Conservation (phyloP, 1,140 invertebrate species). For the Ceratosolen fusciceps region DNA sequence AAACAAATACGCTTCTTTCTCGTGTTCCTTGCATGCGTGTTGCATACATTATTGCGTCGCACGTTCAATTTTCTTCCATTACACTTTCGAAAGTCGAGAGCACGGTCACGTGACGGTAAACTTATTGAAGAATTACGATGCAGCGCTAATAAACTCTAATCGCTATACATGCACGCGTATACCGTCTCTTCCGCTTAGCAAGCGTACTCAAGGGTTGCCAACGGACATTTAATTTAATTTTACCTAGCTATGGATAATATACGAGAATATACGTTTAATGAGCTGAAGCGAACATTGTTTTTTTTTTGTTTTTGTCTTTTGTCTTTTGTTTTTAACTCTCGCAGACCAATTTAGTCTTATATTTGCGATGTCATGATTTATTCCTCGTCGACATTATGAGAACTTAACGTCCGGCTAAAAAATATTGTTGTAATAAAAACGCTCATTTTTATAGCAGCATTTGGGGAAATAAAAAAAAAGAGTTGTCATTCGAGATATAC, state of each 20-base stretch:
- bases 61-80: constrained; percentile 15
- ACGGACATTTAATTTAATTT: neutral
- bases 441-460: too few species aligned
- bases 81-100: neutral
- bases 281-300: neutral
- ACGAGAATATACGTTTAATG: neutral
- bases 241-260: neutral
- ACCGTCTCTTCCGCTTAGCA: neutral
- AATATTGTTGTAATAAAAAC: constrained; percentile 2
- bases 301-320: too few species aligned
- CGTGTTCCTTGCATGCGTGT: neutral
- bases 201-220: neutral
- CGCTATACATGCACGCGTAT: neutral
- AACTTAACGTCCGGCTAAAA: neutral
- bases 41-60: neutral
- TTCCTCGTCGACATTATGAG: neutral
- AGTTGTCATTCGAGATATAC: too few species aligned
- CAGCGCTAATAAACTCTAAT: constrained; percentile 9
- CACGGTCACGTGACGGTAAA: neutral
- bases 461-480: too few species aligned
- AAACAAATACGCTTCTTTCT: neutral
- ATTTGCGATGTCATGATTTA: neutral
- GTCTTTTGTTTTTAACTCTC: neutral
- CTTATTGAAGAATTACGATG: constrained; percentile 19
- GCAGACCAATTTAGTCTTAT: neutral